These are phyloP conservation scores for Meriones psammophilus DNA, from an alignment of 2,797 vertebrate genomes.

Conservation along the genomic window DNA sequence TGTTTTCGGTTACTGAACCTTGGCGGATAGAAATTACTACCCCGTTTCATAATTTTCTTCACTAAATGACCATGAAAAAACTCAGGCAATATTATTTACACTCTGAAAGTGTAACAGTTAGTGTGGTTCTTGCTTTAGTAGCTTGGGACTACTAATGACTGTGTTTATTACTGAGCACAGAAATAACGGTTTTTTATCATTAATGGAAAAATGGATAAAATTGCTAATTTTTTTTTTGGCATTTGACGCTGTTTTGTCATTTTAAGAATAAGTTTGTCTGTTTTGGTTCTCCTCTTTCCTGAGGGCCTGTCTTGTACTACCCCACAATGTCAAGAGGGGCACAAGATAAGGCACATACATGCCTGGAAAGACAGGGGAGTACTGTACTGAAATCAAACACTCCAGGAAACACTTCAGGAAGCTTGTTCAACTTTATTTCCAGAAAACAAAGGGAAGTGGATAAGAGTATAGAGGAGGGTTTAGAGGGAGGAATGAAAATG, in stretches of 20 bases:
- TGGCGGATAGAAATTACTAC: not conserved
- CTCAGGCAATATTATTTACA: not conserved
- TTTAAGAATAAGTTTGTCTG: not conserved
- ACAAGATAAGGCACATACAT: too few species aligned
- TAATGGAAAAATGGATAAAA: not conserved
- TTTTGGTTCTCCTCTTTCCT: too few species aligned
- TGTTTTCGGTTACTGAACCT: not conserved
- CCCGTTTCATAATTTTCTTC: constrained; percentile 1
- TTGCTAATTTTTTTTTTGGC: not conserved
- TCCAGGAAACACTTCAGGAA: too few species aligned
- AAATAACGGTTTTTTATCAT: not conserved
- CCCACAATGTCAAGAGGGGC: too few species aligned
- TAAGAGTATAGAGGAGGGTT: not conserved
- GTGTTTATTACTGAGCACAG: not conserved
- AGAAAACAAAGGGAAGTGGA: not conserved
- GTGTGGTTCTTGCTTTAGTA: not conserved
- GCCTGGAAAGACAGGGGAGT: too few species aligned
- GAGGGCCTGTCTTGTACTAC: too few species aligned
- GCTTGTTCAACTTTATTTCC: too few species aligned
- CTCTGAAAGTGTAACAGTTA: not conserved
- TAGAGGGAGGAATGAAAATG: not conserved
- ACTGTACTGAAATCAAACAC: too few species aligned
- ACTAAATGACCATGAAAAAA: not conserved
- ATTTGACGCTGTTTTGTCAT: not conserved
- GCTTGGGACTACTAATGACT: not conserved